These are phyloP conservation scores for Serilophus lunatus DNA, from an alignment of 2,113 vertebrate species.

Conservation along the genomic window DNA sequence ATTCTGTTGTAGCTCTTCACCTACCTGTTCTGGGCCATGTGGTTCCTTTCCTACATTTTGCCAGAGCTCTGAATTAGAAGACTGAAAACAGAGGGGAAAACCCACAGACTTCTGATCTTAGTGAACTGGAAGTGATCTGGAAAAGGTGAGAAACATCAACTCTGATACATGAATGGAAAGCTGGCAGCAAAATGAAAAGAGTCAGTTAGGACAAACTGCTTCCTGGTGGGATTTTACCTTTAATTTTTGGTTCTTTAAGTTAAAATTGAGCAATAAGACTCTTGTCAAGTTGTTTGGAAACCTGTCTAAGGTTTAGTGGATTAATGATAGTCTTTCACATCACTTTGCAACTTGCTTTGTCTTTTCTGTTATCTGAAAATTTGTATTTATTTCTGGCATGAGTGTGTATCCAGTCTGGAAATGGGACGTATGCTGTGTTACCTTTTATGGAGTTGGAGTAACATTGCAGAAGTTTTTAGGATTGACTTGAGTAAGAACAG, in stretches of 20 bases:
- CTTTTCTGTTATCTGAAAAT: neutral
- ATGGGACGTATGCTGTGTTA: neutral
- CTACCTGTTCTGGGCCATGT: neutral
- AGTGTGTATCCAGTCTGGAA: neutral
- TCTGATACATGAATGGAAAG: neutral
- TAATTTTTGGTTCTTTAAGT: neutral
- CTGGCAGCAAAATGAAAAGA: neutral
- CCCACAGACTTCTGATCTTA: neutral
- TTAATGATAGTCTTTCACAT: neutral
- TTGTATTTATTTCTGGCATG: neutral
- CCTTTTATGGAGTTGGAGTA: neutral
- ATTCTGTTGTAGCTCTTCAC: neutral
- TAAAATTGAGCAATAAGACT: neutral
- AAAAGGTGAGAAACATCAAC: neutral
- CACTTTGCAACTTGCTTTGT: neutral
- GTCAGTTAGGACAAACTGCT: neutral
- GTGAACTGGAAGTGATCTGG: neutral
- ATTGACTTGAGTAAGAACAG: neutral
- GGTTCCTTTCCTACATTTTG: neutral
- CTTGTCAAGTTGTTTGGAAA: neutral
- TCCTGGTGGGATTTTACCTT: neutral
- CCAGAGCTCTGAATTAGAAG: neutral
- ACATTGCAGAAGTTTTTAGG: neutral
- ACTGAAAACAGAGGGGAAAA: fast-evolving
- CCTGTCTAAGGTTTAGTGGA: neutral